phyloP scores from a whole-genome alignment of 2,797 vertebrate species.

The Coracias cyanogaster region DNA sequence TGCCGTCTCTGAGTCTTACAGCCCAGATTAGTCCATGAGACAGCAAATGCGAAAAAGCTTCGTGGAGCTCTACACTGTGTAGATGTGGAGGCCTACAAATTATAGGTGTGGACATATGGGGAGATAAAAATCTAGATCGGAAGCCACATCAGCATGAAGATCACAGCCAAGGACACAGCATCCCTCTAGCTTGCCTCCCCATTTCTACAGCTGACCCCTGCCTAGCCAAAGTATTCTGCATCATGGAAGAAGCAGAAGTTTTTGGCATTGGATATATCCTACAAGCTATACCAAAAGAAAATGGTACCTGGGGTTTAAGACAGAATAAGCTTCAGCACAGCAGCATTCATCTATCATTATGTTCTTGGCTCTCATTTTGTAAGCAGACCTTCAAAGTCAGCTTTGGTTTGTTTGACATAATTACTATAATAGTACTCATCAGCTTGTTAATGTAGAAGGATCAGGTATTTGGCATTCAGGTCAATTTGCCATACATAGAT shows the following conservation, averaged over 20 bases:
- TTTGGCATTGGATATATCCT: background rate
- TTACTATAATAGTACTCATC: slow-evolving; percentile 5
- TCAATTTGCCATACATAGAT: background rate
- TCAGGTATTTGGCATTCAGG: slow-evolving; percentile 21
- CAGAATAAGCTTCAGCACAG: background rate
- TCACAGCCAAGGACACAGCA: background rate
- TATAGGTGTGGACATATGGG: background rate
- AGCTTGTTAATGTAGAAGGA: slow-evolving; percentile 1
- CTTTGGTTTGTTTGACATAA: slow-evolving; percentile 19
- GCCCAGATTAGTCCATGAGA: background rate
- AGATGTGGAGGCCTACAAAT: background rate
- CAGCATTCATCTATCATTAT: background rate
- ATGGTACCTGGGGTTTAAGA: background rate
- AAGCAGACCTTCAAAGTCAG: slow-evolving; percentile 12
- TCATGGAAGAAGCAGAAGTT: background rate
- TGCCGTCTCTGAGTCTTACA: background rate
- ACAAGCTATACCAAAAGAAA: background rate
- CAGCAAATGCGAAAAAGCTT: background rate
- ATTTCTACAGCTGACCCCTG: background rate
- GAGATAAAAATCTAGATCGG: background rate
- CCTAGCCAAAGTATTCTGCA: background rate
- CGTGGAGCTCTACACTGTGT: background rate
- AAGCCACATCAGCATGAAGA: background rate
- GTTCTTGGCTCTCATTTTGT: slow-evolving; percentile 12
- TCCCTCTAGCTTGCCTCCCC: background rate